These are phyloP conservation scores for Chaetodon trifascialis DNA, from an alignment of 2,113 vertebrate species.

Conservation along the genomic window DNA sequence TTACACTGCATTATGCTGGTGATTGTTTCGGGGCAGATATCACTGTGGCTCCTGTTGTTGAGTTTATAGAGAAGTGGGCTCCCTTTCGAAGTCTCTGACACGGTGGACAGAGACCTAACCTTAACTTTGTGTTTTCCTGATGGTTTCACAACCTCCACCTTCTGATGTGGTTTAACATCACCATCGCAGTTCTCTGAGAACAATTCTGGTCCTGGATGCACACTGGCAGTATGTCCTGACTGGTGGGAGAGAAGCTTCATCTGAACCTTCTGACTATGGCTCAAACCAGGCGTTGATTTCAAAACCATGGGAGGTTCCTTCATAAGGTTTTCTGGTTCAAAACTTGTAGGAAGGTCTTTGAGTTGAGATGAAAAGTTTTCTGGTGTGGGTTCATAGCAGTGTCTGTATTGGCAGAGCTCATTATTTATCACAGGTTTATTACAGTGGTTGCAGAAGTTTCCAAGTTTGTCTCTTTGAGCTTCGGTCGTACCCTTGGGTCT, in stretches of 20 bases:
- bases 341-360: constrained; percentile 31
- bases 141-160: constrained; percentile 59
- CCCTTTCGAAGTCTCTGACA: constrained; percentile 83
- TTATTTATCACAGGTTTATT: constrained; percentile 44
- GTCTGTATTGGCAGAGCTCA: constrained; percentile 46
- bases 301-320: constrained; percentile 60
- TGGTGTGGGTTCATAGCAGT: constrained; percentile 28
- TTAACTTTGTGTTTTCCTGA: constrained; percentile 79
- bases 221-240: constrained; percentile 3
- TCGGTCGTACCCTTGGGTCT: constrained; percentile 38
- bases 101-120: constrained; percentile 77
- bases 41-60: constrained; percentile 76
- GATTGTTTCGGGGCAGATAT: constrained; percentile 80
- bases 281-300: constrained; percentile 60
- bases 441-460: constrained; percentile 60
- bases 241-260: constrained; percentile 59
- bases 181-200: constrained; percentile 5
- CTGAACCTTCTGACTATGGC: constrained; percentile 58
- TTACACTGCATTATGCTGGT: constrained; percentile 79
- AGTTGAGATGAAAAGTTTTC: constrained; percentile 24
- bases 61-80: constrained; percentile 83
- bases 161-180: constrained; percentile 32
- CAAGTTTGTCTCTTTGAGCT: constrained; percentile 43
- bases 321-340: constrained; percentile 49
- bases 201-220: not conserved